phyloP scores from a whole-genome alignment of 2,888 invertebrate genomes.

The Trichopria drosophilae region DNA sequence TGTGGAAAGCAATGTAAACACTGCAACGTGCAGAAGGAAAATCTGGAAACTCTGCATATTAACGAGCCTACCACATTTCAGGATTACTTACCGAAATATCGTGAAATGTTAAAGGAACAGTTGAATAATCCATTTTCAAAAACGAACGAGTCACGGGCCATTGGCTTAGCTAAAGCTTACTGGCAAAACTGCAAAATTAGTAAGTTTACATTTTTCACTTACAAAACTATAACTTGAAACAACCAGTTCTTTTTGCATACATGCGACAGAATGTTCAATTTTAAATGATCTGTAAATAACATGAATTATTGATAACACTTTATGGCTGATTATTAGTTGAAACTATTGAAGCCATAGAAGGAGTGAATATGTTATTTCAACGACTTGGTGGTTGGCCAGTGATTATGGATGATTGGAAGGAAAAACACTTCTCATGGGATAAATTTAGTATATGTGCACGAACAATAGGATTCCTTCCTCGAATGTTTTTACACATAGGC shows the following conservation, averaged over 20 bases:
- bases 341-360: constrained; percentile 27
- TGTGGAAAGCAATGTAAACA: constrained; percentile 33
- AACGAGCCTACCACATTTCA: constrained; percentile 18
- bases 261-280: too few relatives aligned
- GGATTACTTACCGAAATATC: constrained; percentile 27
- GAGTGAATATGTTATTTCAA: constrained; percentile 31
- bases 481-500: constrained; percentile 37
- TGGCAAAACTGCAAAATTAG: constrained; percentile 37
- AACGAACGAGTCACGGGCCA: constrained; percentile 28
- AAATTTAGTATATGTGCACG: constrained; percentile 37
- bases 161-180: constrained; percentile 34
- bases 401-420: constrained; percentile 33
- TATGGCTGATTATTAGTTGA: too few relatives aligned
- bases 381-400: constrained; percentile 37
- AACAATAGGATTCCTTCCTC: constrained; percentile 35
- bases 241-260: too few relatives aligned
- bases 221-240: too few relatives aligned
- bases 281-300: too few relatives aligned
- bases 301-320: too few relatives aligned
- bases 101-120: constrained; percentile 24
- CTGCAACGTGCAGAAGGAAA: constrained; percentile 18
- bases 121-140: constrained; percentile 24
- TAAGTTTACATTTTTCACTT: too few relatives aligned
- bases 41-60: neutral
- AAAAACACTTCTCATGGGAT: constrained; percentile 33